Conservation (phyloP, 1,140 invertebrate genomes). For the Euglossa dilemma region DNA sequence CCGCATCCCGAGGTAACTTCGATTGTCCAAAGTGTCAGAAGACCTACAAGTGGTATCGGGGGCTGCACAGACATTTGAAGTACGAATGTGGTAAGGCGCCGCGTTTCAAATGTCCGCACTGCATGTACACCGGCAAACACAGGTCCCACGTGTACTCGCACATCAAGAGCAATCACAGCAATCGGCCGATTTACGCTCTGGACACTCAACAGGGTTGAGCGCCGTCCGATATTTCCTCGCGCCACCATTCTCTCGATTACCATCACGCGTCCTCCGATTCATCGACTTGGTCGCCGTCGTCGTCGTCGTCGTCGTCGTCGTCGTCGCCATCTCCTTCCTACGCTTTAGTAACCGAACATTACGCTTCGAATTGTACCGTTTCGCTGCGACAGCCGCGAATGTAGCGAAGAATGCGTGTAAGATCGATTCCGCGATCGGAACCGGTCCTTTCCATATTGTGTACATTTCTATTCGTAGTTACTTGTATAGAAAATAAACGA, state of each 20-base stretch:
- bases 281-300: too few relatives aligned
- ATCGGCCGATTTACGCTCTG: conserved; percentile 71
- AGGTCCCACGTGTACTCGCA: conserved; percentile 81
- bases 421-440: background rate
- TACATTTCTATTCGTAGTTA: conserved; percentile 40
- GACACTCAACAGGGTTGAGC: conserved; percentile 63
- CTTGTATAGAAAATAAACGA: conserved; percentile 44
- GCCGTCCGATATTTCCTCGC: background rate
- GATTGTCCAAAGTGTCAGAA: conserved; percentile 85
- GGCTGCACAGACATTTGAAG: conserved; percentile 84
- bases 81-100: conserved; percentile 85
- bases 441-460: conserved; percentile 1
- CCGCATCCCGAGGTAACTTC: conserved; percentile 77
- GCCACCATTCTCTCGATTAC: background rate
- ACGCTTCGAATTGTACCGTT: background rate
- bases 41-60: conserved; percentile 85
- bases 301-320: too few relatives aligned
- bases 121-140: conserved; percentile 81
- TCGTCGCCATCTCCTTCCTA: background rate
- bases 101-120: conserved; percentile 84
- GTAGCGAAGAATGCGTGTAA: background rate
- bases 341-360: background rate
- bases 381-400: background rate
- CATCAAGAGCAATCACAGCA: conserved; percentile 75
- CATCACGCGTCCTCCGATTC: background rate